Evolutionary conservation across 2,113 vertebrate species (phyloP), one percentile per base, ranked within the genome.

Genomic region (Eretmochelys imbricata): DNA sequence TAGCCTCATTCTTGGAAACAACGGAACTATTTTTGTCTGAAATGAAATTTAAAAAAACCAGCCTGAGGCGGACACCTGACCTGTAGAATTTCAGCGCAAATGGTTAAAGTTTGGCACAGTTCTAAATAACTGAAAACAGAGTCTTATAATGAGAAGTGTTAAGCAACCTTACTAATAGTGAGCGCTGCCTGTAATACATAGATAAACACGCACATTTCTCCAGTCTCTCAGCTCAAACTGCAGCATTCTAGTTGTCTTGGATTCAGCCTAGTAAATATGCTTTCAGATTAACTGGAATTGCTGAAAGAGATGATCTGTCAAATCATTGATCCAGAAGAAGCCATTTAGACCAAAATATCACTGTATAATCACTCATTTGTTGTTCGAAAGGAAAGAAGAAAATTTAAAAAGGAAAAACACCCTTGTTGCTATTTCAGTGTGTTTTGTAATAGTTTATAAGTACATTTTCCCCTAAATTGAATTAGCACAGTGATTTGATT

Each of bases 291-390:
- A 83, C 95, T 93, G 48, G 54, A 48, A 59, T 76, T 17, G 84
- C 72, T 81, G 48, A 57, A 57, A 57, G 25, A 57, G 55, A 57
- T 57, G 25, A 25, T 57, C 10, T 29, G 10, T 57, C 25, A 57
- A 57, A 27, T 51, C 85, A 93, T 87, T 90, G 82, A 95, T 85
- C 88, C 92, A 92, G 89, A 83, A 94, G 90, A 85, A 69, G 83
- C 53, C 90, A n/a, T 90, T 89, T 95, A 81, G 69, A 35, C 53
- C 81, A 16, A 97, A 94, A 91, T 90, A 90, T 81, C 94, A 84
- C 75, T 2, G 49, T 92, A 0, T 17, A 5, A 48, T 92, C 81
- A 16, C 59, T 94, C 57, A 53, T 57, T 20, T 57, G 31, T 87
- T 59, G 91, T 94, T 90, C 5, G 53, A 82, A 85, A 80, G 53